These are phyloP conservation scores for Pogonophryne albipinna DNA, from an alignment of 2,797 vertebrate genomes.

Conservation along the genomic window DNA sequence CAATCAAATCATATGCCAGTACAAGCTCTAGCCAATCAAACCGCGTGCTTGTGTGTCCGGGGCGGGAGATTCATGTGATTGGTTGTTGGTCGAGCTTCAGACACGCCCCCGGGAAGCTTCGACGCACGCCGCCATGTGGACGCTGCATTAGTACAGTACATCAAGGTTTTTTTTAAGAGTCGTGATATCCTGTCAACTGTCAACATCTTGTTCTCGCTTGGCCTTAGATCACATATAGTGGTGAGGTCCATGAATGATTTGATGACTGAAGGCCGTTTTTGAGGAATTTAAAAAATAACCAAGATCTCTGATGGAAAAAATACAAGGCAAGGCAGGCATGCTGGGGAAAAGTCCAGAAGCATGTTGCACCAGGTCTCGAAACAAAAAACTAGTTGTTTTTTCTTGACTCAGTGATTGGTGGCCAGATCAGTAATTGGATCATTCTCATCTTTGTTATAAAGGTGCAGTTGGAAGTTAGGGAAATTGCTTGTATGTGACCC, in stretches of 20 bases:
- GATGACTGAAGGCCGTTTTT: neutral
- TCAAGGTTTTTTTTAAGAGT: neutral
- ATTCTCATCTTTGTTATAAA: neutral
- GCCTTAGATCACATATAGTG: conserved; percentile 6
- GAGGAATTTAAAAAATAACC: neutral
- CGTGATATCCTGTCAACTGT: neutral
- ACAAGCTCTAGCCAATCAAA: too few species aligned
- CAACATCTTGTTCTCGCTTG: neutral
- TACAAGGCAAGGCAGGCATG: neutral
- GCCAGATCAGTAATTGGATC: neutral
- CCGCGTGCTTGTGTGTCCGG: too few species aligned
- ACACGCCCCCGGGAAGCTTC: too few species aligned
- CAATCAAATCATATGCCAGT: too few species aligned
- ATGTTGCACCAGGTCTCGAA: neutral
- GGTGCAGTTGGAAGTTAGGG: neutral
- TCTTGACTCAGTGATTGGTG: neutral
- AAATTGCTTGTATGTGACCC: neutral
- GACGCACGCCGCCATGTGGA: too few species aligned
- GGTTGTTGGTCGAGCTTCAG: too few species aligned
- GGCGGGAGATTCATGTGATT: too few species aligned
- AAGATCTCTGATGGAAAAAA: neutral
- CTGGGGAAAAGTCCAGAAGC: too few species aligned
- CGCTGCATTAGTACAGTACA: neutral
- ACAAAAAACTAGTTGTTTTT: neutral
- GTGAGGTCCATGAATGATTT: neutral